Conservation (phyloP, 2,797 vertebrate genomes). For the Nannoperca obscura region DNA sequence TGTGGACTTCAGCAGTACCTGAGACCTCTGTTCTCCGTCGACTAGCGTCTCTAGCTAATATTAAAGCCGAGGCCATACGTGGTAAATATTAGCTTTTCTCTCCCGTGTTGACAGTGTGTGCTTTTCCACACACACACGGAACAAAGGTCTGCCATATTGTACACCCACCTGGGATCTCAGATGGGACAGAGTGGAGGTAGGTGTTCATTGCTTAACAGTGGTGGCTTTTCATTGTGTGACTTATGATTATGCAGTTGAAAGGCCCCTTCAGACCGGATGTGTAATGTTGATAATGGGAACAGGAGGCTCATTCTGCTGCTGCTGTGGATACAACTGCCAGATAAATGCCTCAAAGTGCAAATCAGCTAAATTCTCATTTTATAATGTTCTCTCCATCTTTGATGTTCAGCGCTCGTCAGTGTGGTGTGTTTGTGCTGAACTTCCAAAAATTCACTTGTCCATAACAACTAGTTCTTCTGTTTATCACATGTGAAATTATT, state of each 20-base stretch:
- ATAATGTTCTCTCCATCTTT: slow-evolving; percentile 5
- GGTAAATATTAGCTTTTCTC: slow-evolving; percentile 89
- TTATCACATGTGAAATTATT: not conserved
- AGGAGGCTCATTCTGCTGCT: slow-evolving; percentile 58
- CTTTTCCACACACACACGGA: slow-evolving; percentile 84
- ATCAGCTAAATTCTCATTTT: slow-evolving; percentile 4
- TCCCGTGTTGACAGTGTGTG: slow-evolving; percentile 86
- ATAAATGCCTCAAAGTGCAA: slow-evolving; percentile 29
- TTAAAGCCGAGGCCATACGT: slow-evolving; percentile 82
- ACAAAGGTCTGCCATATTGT: slow-evolving; percentile 85
- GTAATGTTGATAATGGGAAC: slow-evolving; percentile 65
- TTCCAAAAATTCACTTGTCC: not conserved
- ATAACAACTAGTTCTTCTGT: not conserved
- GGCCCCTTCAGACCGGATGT: slow-evolving; percentile 57
- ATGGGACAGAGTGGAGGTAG: slow-evolving; percentile 60
- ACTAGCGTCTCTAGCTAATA: slow-evolving; percentile 81
- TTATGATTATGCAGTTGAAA: slow-evolving; percentile 74
- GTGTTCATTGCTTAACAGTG: slow-evolving; percentile 68
- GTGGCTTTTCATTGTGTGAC: slow-evolving; percentile 75
- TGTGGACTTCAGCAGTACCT: not conserved
- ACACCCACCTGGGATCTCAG: slow-evolving; percentile 77
- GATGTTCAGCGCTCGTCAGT: not conserved
- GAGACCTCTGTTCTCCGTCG: slow-evolving; percentile 72
- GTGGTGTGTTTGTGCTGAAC: not conserved
- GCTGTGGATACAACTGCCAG: slow-evolving; percentile 18